These are phyloP conservation scores for Montipora capitata DNA, from an alignment of 92 coral and sea anemone genomes.

Conservation along the genomic window DNA sequence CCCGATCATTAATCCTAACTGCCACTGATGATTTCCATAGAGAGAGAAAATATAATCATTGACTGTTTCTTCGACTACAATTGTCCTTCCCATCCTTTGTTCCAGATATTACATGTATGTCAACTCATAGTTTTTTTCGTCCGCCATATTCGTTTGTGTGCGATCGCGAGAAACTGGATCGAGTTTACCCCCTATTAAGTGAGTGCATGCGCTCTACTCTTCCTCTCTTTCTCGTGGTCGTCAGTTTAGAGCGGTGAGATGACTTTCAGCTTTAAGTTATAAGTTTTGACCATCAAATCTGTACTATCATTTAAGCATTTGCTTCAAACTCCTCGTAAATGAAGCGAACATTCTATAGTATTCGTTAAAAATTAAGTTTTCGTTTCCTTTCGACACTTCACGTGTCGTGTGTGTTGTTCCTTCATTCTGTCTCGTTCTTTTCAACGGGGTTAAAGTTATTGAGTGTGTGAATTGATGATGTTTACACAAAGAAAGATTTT, in stretches of 20 bases:
- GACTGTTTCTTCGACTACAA: conserved; percentile 86
- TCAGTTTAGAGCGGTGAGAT: conserved; percentile 37
- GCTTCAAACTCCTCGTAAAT: too few relatives aligned
- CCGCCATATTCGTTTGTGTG: conserved; percentile 69
- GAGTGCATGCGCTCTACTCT: conserved; percentile 84
- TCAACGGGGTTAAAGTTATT: neutral
- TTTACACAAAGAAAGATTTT: too few relatives aligned
- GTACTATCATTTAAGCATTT: too few relatives aligned
- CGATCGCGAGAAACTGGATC: conserved; percentile 47
- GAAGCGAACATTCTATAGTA: neutral
- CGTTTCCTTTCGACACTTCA: neutral
- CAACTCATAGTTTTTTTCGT: neutral
- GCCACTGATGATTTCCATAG: conserved; percentile 90
- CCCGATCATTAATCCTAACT: conserved; percentile 88
- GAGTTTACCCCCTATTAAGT: conserved; percentile 80
- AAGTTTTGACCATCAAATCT: neutral
- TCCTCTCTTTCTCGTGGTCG: conserved; percentile 97
- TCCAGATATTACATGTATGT: neutral
- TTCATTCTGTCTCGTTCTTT: neutral
- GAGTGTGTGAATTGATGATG: neutral
- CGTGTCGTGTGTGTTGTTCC: neutral
- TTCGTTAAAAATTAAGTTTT: neutral
- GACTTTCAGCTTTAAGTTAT: neutral
- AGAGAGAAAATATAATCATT: conserved; percentile 84
- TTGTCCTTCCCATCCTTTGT: conserved; percentile 87